Evolutionary conservation across 2,797 vertebrate genomes (phyloP).

Genomic region (Sus cebifrons): DNA sequence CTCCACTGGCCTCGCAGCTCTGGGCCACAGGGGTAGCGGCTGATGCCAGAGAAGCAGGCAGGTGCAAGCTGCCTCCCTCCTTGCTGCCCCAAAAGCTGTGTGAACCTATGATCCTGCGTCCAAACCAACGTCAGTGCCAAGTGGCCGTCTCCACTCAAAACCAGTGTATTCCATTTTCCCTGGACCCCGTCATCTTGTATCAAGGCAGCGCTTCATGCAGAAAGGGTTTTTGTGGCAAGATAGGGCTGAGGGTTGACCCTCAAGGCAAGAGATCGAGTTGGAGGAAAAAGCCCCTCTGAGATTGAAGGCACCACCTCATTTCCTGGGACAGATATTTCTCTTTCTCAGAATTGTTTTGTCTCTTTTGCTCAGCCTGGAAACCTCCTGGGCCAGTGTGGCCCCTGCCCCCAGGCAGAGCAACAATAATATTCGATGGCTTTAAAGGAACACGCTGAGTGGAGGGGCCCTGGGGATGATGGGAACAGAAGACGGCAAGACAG

Average conservation of each 20-base stretch:
- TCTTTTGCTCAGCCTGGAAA: conserved; percentile 78
- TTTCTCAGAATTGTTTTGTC: conserved; percentile 70
- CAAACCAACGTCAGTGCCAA: background rate
- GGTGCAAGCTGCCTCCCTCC: background rate
- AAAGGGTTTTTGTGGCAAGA: background rate
- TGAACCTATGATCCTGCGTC: background rate
- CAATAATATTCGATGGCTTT: background rate
- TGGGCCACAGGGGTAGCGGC: background rate
- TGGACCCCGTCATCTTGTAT: background rate
- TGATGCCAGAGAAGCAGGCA: background rate
- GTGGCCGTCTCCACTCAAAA: background rate
- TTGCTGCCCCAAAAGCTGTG: background rate
- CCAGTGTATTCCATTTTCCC: background rate
- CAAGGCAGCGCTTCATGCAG: conserved; percentile 1
- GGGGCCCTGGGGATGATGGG: background rate
- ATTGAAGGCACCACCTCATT: background rate
- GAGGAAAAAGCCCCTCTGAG: conserved; percentile 30
- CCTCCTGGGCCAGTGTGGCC: conserved; percentile 55
- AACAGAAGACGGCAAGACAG: too few relatives aligned
- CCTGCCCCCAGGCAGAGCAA: background rate
- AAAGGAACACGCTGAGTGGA: accelerated
- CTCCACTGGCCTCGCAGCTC: background rate
- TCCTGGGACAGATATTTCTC: conserved; percentile 35
- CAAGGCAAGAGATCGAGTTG: conserved; percentile 51
- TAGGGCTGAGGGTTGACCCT: conserved; percentile 50